Conservation (phyloP, 2,888 invertebrate genomes). For the Rhogogaster chlorosoma region DNA sequence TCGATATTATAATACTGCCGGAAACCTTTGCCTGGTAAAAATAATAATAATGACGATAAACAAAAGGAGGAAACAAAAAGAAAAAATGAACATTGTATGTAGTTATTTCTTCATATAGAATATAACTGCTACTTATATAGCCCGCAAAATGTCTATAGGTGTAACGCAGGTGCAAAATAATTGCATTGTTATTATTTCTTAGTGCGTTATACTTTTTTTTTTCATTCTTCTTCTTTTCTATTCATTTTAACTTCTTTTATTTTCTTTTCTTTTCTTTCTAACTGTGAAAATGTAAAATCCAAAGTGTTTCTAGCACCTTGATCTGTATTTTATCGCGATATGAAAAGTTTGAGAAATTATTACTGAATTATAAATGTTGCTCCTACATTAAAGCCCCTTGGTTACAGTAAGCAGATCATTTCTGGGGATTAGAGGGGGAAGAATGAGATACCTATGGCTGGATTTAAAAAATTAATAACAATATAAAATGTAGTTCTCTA, state of each 20-base stretch:
- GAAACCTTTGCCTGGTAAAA: conserved; percentile 29
- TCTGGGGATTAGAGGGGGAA: not conserved
- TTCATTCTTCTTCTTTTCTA: not conserved
- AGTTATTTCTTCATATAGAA: conserved; percentile 16
- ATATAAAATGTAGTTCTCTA: conserved; percentile 9
- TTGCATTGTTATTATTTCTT: conserved; percentile 3
- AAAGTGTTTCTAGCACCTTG: conserved; percentile 21
- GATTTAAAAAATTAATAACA: conserved; percentile 33
- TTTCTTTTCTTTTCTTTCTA: not conserved
- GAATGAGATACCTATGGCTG: not conserved
- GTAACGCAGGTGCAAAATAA: not conserved
- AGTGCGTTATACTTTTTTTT: not conserved
- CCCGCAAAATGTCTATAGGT: not conserved
- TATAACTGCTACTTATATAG: not conserved
- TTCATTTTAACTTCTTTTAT: no score
- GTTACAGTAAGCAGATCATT: conserved; percentile 26
- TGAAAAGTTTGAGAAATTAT: not conserved
- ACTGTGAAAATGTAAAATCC: conserved; percentile 6
- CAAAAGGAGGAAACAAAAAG: not conserved
- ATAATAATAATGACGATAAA: not conserved
- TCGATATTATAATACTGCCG: conserved; percentile 44
- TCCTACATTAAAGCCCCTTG: not conserved
- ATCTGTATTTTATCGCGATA: not conserved
- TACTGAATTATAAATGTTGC: not conserved
- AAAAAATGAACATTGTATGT: conserved; percentile 5